Conservation (phyloP, 2,113 vertebrate species). For the Lampris megalopsis region DNA sequence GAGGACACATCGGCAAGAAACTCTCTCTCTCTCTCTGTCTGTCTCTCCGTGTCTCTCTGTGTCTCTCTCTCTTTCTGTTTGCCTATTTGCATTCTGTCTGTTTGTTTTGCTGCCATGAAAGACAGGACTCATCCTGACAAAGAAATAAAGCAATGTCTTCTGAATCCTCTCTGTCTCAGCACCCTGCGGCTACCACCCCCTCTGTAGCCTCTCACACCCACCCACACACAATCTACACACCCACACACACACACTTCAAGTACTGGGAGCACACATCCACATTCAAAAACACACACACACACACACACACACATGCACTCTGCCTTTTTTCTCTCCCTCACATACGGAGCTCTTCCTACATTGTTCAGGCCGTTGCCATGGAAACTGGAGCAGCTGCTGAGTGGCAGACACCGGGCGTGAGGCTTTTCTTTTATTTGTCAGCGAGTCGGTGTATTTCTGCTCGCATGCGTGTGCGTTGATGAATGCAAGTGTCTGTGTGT, state of each 20-base stretch:
- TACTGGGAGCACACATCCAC: constrained; percentile 61
- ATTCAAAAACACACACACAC: constrained; percentile 65
- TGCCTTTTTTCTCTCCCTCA: constrained; percentile 57
- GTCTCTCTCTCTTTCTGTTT: constrained; percentile 15
- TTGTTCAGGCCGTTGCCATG: constrained; percentile 90
- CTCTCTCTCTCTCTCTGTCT: not conserved
- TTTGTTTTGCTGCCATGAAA: constrained; percentile 59
- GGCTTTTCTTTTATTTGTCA: constrained; percentile 80
- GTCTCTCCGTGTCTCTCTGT: not conserved
- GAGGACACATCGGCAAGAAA: not conserved
- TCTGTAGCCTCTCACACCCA: constrained; percentile 75
- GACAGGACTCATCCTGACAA: constrained; percentile 65
- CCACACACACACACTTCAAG: constrained; percentile 51
- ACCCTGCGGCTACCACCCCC: constrained; percentile 70
- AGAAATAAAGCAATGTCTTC: constrained; percentile 70
- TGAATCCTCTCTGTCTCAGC: constrained; percentile 72
- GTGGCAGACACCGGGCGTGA: constrained; percentile 83
- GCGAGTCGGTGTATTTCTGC: constrained; percentile 77
- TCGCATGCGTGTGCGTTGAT: constrained; percentile 74
- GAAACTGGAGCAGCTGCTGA: constrained; percentile 94
- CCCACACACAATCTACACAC: constrained; percentile 59
- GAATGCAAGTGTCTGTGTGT: constrained; percentile 64
- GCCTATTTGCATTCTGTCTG: constrained; percentile 41
- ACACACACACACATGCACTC: constrained; percentile 43
- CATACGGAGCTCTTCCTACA: constrained; percentile 80